Percentiles rank a stretch among this genome's conserved stretches.
phyloP scores from a whole-genome alignment of 2,888 invertebrate species.

The Orthonychiurus folsomi region DNA sequence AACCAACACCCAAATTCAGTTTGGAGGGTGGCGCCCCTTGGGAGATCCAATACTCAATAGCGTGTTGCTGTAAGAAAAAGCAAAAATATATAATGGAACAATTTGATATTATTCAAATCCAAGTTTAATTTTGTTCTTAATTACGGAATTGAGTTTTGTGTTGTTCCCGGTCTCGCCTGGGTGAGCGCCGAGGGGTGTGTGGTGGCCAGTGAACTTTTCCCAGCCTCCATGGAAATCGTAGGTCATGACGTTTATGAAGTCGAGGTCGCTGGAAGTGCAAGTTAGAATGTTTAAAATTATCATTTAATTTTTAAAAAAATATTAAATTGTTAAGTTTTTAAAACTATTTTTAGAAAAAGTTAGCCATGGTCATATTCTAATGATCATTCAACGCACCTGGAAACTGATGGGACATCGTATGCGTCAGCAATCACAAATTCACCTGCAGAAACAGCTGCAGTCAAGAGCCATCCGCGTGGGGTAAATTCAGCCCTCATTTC shows the following conservation, averaged over 20 bases:
- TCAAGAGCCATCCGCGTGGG: conserved; percentile 49
- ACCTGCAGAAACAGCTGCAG: conserved; percentile 55
- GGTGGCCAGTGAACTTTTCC: conserved; percentile 37
- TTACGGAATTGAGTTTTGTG: conserved; percentile 39
- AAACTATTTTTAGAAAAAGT: neutral
- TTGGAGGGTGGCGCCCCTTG: conserved; percentile 22
- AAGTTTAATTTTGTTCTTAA: conserved; percentile 37
- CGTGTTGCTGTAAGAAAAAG: conserved; percentile 16
- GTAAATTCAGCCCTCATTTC: conserved; percentile 53
- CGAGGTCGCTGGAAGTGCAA: conserved; percentile 41
- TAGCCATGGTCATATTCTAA: neutral
- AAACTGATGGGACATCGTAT: conserved; percentile 24
- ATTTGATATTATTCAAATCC: neutral
- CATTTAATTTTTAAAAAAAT: too few relatives aligned
- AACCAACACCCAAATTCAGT: conserved; percentile 23
- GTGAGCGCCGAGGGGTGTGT: conserved; percentile 32
- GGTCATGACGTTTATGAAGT: conserved; percentile 43
- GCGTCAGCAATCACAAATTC: conserved; percentile 40
- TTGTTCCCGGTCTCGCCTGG: conserved; percentile 34
- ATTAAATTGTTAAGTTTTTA: neutral
- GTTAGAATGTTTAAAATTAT: conserved; percentile 50
- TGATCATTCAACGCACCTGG: conserved; percentile 8
- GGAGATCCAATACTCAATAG: conserved; percentile 19
- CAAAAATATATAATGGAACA: conserved; percentile 2
- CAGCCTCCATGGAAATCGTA: conserved; percentile 43